These are phyloP conservation scores for Cheilosia vernalis DNA, from an alignment of 2,888 invertebrate genomes.

Conservation along the genomic window DNA sequence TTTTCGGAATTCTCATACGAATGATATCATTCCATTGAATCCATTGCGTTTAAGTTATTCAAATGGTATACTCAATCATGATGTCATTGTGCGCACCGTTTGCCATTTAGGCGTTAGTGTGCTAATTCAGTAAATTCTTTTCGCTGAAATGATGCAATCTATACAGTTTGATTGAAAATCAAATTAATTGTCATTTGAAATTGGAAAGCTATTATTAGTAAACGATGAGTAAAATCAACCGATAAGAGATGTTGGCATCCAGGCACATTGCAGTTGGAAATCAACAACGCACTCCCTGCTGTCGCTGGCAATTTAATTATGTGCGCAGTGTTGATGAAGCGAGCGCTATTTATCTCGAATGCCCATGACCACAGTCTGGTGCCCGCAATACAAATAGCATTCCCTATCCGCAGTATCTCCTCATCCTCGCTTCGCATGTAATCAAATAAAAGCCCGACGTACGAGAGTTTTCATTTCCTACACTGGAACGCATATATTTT, in stretches of 20 bases:
- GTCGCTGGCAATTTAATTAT: constrained; percentile 15
- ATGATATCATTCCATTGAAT: constrained; percentile 64
- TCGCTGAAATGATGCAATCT: constrained; percentile 63
- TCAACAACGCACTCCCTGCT: constrained; percentile 8
- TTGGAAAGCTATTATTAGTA: constrained; percentile 19
- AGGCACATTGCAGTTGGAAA: constrained; percentile 8
- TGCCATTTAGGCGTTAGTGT: constrained; percentile 32
- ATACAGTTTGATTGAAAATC: constrained; percentile 35
- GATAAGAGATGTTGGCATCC: background rate
- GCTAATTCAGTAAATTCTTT: constrained; percentile 14
- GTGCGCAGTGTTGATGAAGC: too few relatives aligned
- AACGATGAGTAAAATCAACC: constrained; percentile 17
- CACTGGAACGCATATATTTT: background rate
- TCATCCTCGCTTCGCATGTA: background rate
- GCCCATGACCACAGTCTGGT: constrained; percentile 43
- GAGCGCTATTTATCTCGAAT: background rate
- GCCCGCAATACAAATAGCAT: background rate
- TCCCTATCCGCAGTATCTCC: constrained; percentile 4
- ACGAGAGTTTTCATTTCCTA: constrained; percentile 3
- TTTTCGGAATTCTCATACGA: constrained; percentile 10
- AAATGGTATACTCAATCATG: constrained; percentile 55
- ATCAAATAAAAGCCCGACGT: constrained; percentile 11
- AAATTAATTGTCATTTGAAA: background rate
- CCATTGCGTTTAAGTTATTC: constrained; percentile 57
- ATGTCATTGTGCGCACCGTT: constrained; percentile 63